Conservation (phyloP, 1,140 invertebrate genomes). For the Homalodisca vitripennis region DNA sequence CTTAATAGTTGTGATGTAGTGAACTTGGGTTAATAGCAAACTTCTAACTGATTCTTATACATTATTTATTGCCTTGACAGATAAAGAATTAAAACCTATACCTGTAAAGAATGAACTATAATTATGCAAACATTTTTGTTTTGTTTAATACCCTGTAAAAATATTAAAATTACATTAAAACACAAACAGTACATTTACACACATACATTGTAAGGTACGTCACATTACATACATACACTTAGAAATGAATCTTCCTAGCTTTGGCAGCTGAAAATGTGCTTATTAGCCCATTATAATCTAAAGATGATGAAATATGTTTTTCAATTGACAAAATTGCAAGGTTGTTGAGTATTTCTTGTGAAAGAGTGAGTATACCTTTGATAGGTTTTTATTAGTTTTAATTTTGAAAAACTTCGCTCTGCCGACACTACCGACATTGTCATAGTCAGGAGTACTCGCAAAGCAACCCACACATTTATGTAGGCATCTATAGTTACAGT, state of each 20-base stretch:
- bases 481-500: slow-evolving; percentile 4
- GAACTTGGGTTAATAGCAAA: no score
- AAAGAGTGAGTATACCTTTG: not conserved
- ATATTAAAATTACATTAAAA: no score
- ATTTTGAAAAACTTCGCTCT: not conserved
- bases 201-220: no score
- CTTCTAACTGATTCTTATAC: no score
- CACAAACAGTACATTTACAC: no score
- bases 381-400: slow-evolving; percentile 18
- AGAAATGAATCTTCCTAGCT: slow-evolving; percentile 4
- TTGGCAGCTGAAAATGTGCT: slow-evolving; percentile 8
- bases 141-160: no score
- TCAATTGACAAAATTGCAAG: slow-evolving; percentile 16
- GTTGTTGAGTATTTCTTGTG: slow-evolving; percentile 23
- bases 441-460: not conserved
- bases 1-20: no score
- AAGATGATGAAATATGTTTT: slow-evolving; percentile 17
- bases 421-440: not conserved
- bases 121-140: no score
- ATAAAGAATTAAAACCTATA: no score
- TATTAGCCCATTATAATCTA: slow-evolving; percentile 9
- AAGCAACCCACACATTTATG: slow-evolving; percentile 8
- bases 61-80: no score
- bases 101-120: no score
- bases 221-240: not conserved